Evolutionary conservation across 2,797 vertebrate genomes (phyloP).

Genomic region (Liasis olivaceus): DNA sequence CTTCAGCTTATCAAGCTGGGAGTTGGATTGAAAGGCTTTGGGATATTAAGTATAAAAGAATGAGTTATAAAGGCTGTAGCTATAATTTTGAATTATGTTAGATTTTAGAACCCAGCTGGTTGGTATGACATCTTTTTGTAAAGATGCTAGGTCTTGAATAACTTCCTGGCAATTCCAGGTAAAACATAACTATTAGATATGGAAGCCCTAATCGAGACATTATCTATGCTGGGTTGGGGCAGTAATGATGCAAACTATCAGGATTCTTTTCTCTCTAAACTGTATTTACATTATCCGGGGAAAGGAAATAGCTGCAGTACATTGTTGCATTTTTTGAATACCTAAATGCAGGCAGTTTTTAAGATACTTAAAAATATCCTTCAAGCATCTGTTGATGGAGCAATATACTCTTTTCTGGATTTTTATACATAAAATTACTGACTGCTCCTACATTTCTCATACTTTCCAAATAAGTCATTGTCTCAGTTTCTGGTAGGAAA

Average conservation of each 20-base stretch:
- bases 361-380: neutral
- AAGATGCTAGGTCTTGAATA: neutral
- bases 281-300: neutral
- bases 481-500: neutral
- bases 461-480: neutral
- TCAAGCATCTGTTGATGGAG: neutral
- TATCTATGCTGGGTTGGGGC: neutral
- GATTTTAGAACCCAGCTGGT: neutral
- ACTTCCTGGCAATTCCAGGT: neutral
- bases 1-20: neutral
- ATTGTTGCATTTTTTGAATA: neutral
- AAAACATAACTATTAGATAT: neutral
- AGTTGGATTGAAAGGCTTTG: neutral
- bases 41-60: neutral
- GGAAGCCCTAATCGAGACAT: neutral
- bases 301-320: neutral
- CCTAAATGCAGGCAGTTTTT: neutral
- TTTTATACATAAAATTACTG: neutral
- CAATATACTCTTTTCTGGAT: neutral
- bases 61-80: neutral
- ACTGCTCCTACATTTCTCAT: neutral
- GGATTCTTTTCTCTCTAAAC: neutral
- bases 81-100: neutral
- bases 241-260: neutral
- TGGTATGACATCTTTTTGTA: neutral